Conservation (phyloP, 2,797 vertebrate species). For the Momotus momota region DNA sequence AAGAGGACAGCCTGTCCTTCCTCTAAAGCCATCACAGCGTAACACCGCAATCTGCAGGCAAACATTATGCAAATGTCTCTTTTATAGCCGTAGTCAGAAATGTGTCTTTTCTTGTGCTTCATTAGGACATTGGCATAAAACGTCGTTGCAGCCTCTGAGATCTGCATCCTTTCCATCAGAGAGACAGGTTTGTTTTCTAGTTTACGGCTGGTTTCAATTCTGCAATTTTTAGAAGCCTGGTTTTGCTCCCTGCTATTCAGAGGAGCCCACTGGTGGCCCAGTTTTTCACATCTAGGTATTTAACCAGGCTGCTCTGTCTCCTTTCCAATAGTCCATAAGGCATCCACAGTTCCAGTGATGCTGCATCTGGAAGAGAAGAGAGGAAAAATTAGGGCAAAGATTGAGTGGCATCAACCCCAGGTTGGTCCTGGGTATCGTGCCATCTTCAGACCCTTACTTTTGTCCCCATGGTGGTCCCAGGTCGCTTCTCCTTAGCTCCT, state of each 20-base stretch:
- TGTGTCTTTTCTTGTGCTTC: background rate
- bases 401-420: background rate
- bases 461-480: background rate
- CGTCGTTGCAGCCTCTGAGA: background rate
- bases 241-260: background rate
- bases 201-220: background rate
- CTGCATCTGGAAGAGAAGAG: background rate
- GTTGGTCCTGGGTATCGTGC: background rate
- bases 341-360: background rate
- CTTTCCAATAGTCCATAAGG: background rate
- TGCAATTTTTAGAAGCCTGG: background rate
- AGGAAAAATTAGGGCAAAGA: background rate
- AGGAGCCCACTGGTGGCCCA: background rate
- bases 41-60: slow-evolving; percentile 43
- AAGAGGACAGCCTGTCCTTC: slow-evolving; percentile 53
- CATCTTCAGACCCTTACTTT: background rate
- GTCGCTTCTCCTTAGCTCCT: background rate
- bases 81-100: background rate
- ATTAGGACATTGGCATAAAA: background rate
- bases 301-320: background rate
- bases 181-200: background rate
- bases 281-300: background rate
- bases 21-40: background rate
- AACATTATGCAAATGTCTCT: slow-evolving; percentile 52
- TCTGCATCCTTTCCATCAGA: background rate